A percentile compares a stretch with the other conserved stretches of the same genome.
These are phyloP conservation scores for Adoxophyes honmai DNA, from an alignment of 1,140 invertebrate genomes.

Conservation along the genomic window DNA sequence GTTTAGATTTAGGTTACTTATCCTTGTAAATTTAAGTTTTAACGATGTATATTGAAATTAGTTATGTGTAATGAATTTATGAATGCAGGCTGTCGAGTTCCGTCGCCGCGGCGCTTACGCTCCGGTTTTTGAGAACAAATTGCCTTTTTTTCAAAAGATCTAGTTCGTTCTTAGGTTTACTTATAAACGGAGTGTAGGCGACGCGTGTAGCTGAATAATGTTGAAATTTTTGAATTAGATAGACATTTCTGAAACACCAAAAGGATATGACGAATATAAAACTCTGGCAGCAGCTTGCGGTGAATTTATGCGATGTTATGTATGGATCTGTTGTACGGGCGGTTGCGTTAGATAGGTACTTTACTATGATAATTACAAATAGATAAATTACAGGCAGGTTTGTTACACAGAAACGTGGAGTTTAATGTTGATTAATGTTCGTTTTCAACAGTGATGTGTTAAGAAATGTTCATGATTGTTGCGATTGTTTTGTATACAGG, in stretches of 20 bases:
- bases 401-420: not conserved
- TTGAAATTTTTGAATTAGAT: constrained; percentile 27
- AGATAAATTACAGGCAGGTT: not conserved
- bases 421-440: constrained; percentile 1
- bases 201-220: constrained; percentile 25
- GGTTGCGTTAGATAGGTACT: constrained; percentile 18
- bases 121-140: too few species aligned
- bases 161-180: too few species aligned
- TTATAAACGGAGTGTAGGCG: too few species aligned
- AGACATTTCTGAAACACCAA: constrained; percentile 24
- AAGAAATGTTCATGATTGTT: not conserved
- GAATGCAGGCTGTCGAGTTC: constrained; percentile 27
- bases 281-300: not conserved
- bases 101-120: constrained; percentile 25
- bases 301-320: not conserved
- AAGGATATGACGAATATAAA: constrained; percentile 24
- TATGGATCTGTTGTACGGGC: constrained; percentile 19
- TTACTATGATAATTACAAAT: not conserved
- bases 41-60: constrained; percentile 50
- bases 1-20: constrained; percentile 60
- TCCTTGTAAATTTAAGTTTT: constrained; percentile 58
- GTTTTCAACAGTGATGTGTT: not conserved
- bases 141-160: too few species aligned
- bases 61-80: constrained; percentile 37
- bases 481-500: constrained; percentile 6